These are phyloP conservation scores for Machimus atricapillus DNA, from an alignment of 2,888 invertebrate genomes.

Conservation along the genomic window DNA sequence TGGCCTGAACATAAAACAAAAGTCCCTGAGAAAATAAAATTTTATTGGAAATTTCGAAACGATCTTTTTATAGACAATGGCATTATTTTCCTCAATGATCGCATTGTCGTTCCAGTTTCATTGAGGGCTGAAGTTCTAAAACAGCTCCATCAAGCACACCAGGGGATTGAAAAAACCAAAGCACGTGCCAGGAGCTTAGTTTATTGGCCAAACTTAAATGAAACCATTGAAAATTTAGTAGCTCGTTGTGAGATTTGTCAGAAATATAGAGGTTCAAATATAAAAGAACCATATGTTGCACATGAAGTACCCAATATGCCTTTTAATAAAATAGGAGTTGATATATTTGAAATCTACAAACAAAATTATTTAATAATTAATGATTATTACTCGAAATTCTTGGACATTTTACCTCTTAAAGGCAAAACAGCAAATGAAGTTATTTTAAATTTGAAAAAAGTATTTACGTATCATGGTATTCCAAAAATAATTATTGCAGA, in stretches of 20 bases:
- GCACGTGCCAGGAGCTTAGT: conserved; percentile 11
- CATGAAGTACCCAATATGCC: conserved; percentile 2
- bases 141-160: conserved; percentile 11
- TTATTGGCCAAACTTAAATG: conserved; percentile 18
- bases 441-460: too few relatives aligned
- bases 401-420: too few relatives aligned
- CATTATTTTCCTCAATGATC: background rate
- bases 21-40: background rate
- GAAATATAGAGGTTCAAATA: conserved; percentile 12
- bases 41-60: conserved; percentile 12
- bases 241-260: conserved; percentile 17
- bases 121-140: background rate
- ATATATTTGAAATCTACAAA: conserved; percentile 49
- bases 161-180: conserved; percentile 43
- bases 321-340: conserved; percentile 50
- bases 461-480: too few relatives aligned
- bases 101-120: background rate
- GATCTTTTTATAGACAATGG: background rate
- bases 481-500: too few relatives aligned
- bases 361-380: too few relatives aligned
- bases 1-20: conserved; percentile 33
- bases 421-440: too few relatives aligned
- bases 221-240: too few relatives aligned
- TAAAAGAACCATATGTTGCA: background rate
- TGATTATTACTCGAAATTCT: too few relatives aligned